Conservation (phyloP, 2,797 vertebrate genomes). For the Myripristis murdjan region DNA sequence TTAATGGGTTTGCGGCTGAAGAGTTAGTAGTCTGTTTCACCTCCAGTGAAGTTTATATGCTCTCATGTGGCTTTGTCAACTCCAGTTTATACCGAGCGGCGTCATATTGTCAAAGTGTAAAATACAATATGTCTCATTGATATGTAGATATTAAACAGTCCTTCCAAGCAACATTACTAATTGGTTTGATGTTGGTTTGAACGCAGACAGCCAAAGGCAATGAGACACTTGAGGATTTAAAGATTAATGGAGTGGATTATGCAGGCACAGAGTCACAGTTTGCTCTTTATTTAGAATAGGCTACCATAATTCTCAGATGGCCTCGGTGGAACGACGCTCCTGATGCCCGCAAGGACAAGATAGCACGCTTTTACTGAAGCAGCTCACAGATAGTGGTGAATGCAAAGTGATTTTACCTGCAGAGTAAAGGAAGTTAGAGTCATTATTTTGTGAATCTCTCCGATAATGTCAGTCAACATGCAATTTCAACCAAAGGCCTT, state of each 20-base stretch:
- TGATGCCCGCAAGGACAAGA: conserved; percentile 15
- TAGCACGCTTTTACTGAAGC: neutral
- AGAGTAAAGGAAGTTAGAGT: too few relatives aligned
- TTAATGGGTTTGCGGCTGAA: neutral
- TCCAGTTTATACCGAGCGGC: neutral
- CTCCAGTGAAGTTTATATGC: neutral
- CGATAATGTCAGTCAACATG: too few relatives aligned
- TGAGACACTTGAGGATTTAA: conserved; percentile 29
- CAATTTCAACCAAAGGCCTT: too few relatives aligned
- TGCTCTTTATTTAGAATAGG: conserved; percentile 4
- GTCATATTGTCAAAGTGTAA: neutral
- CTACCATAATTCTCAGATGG: conserved; percentile 1
- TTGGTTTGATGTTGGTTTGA: conserved; percentile 47
- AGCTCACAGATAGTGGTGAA: neutral
- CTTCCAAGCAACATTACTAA: conserved; percentile 33
- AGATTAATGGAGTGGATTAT: conserved; percentile 24
- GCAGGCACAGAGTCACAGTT: conserved; percentile 1
- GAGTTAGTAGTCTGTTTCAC: neutral
- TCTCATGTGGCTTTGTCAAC: neutral
- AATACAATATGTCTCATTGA: neutral
- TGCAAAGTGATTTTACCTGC: too few relatives aligned
- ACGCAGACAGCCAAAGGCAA: conserved; percentile 42
- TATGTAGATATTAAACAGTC: conserved; percentile 5
- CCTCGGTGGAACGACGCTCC: neutral
- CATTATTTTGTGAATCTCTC: too few relatives aligned